Conservation (phyloP, 2,113 vertebrate genomes). For the Colaptes auratus region DNA sequence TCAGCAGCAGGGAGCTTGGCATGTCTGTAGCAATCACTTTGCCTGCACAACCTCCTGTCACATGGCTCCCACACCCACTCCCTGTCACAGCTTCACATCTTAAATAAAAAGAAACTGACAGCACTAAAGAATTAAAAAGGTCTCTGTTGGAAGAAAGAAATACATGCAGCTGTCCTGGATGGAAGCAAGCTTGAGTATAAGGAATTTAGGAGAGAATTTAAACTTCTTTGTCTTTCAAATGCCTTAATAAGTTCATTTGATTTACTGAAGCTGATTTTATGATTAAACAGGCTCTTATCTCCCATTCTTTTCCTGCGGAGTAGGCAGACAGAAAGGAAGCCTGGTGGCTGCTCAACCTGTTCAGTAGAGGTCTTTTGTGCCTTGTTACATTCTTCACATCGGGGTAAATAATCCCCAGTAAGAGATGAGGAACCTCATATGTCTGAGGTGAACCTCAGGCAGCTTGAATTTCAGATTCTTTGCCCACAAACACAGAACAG, state of each 20-base stretch:
- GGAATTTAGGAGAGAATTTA: not conserved
- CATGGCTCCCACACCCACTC: not conserved
- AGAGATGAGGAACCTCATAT: not conserved
- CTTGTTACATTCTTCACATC: not conserved
- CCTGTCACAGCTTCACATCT: not conserved
- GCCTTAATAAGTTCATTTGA: not conserved
- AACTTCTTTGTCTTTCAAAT: not conserved
- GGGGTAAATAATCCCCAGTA: not conserved
- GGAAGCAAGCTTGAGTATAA: not conserved
- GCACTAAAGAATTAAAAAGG: conserved; percentile 1
- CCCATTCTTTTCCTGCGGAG: not conserved
- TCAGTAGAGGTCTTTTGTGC: not conserved
- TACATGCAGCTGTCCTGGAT: not conserved
- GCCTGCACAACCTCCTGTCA: not conserved
- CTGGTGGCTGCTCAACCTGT: not conserved
- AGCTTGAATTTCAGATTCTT: not conserved
- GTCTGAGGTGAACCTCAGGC: not conserved
- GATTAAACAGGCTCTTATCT: not conserved
- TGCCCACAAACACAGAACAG: not conserved
- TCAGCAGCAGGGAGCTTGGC: not conserved
- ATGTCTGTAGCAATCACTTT: not conserved
- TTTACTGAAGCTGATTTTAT: not conserved
- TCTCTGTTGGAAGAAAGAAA: not conserved
- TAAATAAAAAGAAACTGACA: conserved; percentile 33
- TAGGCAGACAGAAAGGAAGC: not conserved